Percentiles rank a stretch among this genome's conserved stretches.
These are phyloP conservation scores for Parnassius mnemosyne DNA, from an alignment of 2,888 invertebrate genomes.

Conservation along the genomic window DNA sequence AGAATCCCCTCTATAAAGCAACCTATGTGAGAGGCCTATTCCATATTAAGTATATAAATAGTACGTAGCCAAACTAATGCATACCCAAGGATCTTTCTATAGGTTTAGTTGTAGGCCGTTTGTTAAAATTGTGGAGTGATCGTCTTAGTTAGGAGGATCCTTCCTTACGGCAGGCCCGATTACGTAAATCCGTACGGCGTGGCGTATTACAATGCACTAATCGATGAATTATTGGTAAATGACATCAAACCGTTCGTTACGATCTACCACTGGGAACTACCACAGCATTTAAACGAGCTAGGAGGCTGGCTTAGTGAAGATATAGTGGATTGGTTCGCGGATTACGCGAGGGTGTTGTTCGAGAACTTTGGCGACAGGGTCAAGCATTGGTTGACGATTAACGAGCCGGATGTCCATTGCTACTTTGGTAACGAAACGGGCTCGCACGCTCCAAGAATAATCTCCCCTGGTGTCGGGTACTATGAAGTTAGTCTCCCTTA, in stretches of 20 bases:
- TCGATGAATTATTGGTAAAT: constrained; percentile 78
- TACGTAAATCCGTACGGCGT: constrained; percentile 76
- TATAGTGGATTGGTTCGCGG: constrained; percentile 58
- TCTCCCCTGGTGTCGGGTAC: constrained; percentile 62
- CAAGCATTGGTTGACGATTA: constrained; percentile 83
- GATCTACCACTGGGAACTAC: constrained; percentile 73
- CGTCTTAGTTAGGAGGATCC: constrained; percentile 49
- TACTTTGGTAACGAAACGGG: constrained; percentile 45
- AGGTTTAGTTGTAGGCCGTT: no score
- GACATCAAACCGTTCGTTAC: constrained; percentile 80
- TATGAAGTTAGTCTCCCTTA: constrained; percentile 67
- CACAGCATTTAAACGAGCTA: constrained; percentile 62
- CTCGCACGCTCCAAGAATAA: constrained; percentile 41
- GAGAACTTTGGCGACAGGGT: constrained; percentile 72
- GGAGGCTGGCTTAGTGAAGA: constrained; percentile 70
- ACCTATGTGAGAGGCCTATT: no score
- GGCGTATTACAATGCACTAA: constrained; percentile 81
- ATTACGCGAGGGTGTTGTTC: constrained; percentile 61
- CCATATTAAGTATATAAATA: no score
- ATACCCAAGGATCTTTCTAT: no score
- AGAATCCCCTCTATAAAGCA: no score
- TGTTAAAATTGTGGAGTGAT: no score
- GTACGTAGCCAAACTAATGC: no score
- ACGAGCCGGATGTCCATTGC: constrained; percentile 78
- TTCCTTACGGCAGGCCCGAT: constrained; percentile 74